Evolutionary conservation across 2,888 invertebrate genomes (phyloP), one percentile per base, ranked within the genome.

Genomic region (Drosophila differens): DNA sequence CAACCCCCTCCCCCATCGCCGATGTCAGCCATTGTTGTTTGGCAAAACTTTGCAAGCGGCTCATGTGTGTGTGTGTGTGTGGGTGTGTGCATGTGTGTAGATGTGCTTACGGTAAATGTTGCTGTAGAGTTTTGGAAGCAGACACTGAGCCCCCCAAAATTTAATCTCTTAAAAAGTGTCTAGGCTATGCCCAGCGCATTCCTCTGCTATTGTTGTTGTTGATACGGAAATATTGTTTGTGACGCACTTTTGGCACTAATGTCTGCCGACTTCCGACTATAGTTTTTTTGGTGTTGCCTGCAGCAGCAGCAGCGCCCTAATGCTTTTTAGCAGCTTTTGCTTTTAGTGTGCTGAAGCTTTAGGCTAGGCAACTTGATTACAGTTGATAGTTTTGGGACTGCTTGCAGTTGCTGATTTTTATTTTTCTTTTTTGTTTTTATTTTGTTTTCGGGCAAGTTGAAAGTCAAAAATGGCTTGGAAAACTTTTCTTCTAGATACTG

Each of bases 211-310:
- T 69, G 87, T 63, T 66, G 79, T 70, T 85, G 85, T 51, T 80
- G 90, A 90, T 86, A 90, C 85, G 91, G 90, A 89, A 90, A 90
- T 90, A 90, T 88, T 88, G 87, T 90, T 89, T 90, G 91, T 81
- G 85, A 90, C 91, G 91, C 88, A 87, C 89, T 87, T 90, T 84
- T 89, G 89, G 87, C 90, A 86, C 87, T 87, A 87, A 87, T 87
- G 89, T 89, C 91, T 90, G 73, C 82, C 74, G 87, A 89, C 91
- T 90, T 87, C 87, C 87, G 90, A 86, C 82, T 81, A 87, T 84
- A 81, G 83, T 82, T 81, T 73, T 67, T 52, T 52, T 30, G 12
- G 32, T 30, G 52, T 51, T 70, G 74, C 52, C 52, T 10, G 39
- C 37, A 39, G 70, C 51, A 16, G 47, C 49, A 49, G 52, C 79